phyloP scores from a whole-genome alignment of 2,797 vertebrate species.

The Aphelocoma californica region DNA sequence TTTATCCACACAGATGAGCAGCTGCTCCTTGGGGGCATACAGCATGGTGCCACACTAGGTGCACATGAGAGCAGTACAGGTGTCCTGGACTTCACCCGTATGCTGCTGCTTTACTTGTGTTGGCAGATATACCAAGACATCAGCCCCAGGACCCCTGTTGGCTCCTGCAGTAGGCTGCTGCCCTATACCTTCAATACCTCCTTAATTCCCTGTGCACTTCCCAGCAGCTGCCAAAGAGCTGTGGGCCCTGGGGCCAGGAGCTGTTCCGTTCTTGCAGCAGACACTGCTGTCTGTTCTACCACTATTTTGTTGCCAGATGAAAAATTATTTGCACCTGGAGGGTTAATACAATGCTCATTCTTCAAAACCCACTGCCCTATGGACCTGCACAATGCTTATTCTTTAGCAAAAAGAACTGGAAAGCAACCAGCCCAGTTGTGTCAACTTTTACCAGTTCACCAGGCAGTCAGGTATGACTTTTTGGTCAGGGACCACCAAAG shows the following conservation, averaged over 20 bases:
- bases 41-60: not conserved
- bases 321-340: not conserved
- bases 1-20: not conserved
- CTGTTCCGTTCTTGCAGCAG: not conserved
- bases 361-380: not conserved
- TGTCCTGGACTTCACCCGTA: not conserved
- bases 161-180: not conserved
- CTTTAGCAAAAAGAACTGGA: not conserved
- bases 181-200: not conserved
- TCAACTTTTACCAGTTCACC: not conserved
- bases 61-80: not conserved
- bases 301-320: not conserved
- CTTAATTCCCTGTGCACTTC: not conserved
- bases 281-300: not conserved
- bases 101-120: not conserved
- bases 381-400: not conserved
- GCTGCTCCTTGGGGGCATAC: not conserved
- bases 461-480: not conserved
- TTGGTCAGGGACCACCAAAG: not conserved
- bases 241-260: not conserved
- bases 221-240: not conserved
- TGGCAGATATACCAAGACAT: not conserved
- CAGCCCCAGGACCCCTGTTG: not conserved
- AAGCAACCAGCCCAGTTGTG: not conserved
- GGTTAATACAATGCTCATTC: not conserved